phyloP scores from a whole-genome alignment of 1,140 invertebrate genomes.

The Aradophagus sp. region DNA sequence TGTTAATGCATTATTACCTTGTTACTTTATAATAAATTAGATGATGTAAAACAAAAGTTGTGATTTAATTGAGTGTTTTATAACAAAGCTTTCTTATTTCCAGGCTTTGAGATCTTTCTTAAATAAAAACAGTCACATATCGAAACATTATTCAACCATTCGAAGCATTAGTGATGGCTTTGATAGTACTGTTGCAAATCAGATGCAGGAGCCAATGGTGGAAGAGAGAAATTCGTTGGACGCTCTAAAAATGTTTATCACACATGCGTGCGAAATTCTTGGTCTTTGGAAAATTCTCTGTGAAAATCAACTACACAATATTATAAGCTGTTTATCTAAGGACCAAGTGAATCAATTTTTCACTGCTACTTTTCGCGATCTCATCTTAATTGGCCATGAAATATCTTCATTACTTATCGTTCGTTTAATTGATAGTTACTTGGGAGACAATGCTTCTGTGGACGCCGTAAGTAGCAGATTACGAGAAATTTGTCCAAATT shows the following conservation, averaged over 20 bases:
- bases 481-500: slow-evolving; percentile 92
- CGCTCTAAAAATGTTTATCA: slow-evolving; percentile 85
- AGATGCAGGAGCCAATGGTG: slow-evolving; percentile 73
- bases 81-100: slow-evolving; percentile 1
- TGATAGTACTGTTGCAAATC: slow-evolving; percentile 62
- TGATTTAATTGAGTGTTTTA: too few species aligned
- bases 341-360: slow-evolving; percentile 80
- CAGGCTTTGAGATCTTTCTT: slow-evolving; percentile 80
- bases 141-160: slow-evolving; percentile 64
- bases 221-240: slow-evolving; percentile 86
- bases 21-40: slow-evolving; percentile 8
- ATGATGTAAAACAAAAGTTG: too few species aligned
- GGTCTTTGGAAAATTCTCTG: slow-evolving; percentile 95
- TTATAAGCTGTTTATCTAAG: slow-evolving; percentile 79
- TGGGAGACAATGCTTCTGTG: slow-evolving; percentile 95
- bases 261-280: slow-evolving; percentile 90
- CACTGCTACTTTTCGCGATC: slow-evolving; percentile 83
- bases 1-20: slow-evolving; percentile 77
- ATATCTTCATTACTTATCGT: slow-evolving; percentile 85
- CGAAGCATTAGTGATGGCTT: slow-evolving; percentile 69
- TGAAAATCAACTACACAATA: slow-evolving; percentile 92
- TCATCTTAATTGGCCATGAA: slow-evolving; percentile 89
- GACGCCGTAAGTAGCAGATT: slow-evolving; percentile 91
- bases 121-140: slow-evolving; percentile 78
- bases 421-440: slow-evolving; percentile 87